Conservation (phyloP, 2,113 vertebrate species). For the Trochalopteron elliotii region DNA sequence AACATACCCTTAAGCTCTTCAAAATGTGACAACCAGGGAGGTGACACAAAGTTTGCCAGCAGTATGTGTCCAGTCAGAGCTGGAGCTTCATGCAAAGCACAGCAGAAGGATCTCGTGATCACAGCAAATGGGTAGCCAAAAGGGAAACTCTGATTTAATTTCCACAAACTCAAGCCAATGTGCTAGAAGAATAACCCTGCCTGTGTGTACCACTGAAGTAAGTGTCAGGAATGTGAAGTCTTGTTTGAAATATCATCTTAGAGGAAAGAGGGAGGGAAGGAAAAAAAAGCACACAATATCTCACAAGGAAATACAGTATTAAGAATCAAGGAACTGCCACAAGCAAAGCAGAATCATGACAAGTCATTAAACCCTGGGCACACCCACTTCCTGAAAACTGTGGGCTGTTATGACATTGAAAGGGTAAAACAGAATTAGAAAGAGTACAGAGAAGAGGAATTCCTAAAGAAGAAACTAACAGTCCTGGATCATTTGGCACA, state of each 20-base stretch:
- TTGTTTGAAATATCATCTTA: neutral
- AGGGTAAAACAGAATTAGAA: neutral
- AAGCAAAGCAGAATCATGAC: slow-evolving; percentile 22
- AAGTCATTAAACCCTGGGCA: slow-evolving; percentile 8
- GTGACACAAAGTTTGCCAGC: neutral
- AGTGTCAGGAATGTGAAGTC: neutral
- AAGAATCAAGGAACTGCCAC: neutral
- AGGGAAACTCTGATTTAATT: neutral
- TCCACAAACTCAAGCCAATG: neutral
- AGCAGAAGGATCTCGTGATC: neutral
- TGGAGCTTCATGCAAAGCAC: neutral
- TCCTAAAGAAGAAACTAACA: neutral
- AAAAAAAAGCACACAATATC: neutral
- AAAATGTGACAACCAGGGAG: neutral
- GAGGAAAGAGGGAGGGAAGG: fast-evolving
- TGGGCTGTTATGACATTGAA: neutral
- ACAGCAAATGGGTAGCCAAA: neutral
- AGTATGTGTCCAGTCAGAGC: neutral
- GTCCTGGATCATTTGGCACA: neutral
- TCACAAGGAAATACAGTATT: neutral
- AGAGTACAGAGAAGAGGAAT: neutral
- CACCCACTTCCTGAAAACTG: slow-evolving; percentile 17
- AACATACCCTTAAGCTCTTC: neutral
- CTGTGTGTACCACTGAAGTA: neutral
- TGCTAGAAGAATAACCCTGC: neutral